Evolutionary conservation across 2,797 vertebrate genomes (phyloP).

Genomic region (Melanotaenia maccullochi): DNA sequence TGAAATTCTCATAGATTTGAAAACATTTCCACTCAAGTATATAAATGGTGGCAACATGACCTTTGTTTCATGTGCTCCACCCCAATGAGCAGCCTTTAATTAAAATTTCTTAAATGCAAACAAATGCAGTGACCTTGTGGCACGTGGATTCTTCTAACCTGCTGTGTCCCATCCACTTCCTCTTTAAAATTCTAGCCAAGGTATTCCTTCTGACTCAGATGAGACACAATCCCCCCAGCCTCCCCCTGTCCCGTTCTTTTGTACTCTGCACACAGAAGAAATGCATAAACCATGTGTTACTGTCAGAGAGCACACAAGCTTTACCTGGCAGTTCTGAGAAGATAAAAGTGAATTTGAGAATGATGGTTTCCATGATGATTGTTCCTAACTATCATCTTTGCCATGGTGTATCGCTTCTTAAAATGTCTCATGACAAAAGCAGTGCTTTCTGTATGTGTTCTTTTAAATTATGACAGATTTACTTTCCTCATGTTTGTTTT

Average conservation of each 20-base stretch:
- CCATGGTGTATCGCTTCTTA: constrained; percentile 10
- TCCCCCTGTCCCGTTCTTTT: constrained; percentile 33
- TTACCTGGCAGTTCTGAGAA: constrained; percentile 38
- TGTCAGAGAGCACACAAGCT: constrained; percentile 28
- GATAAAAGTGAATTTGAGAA: constrained; percentile 61
- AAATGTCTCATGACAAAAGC: constrained; percentile 1
- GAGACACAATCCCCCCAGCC: constrained; percentile 28
- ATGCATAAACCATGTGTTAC: constrained; percentile 58
- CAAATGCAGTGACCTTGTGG: constrained; percentile 77
- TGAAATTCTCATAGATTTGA: constrained; percentile 69
- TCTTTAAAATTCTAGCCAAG: constrained; percentile 65
- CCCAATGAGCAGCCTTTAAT: constrained; percentile 58
- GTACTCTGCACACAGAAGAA: constrained; percentile 43
- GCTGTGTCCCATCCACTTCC: constrained; percentile 63
- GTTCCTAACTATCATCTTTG: constrained; percentile 5
- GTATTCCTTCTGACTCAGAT: constrained; percentile 34
- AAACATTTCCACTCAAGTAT: constrained; percentile 11
- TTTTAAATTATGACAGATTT: constrained; percentile 3
- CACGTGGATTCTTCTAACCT: constrained; percentile 68
- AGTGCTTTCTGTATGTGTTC: background rate
- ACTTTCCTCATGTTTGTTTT: constrained; percentile 2
- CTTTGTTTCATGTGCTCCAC: constrained; percentile 47
- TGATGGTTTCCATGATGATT: constrained; percentile 16
- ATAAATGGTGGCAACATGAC: constrained; percentile 33
- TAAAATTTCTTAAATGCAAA: constrained; percentile 56